Conservation (phyloP, 2,113 vertebrate genomes). For the Amblyornis subalaris region DNA sequence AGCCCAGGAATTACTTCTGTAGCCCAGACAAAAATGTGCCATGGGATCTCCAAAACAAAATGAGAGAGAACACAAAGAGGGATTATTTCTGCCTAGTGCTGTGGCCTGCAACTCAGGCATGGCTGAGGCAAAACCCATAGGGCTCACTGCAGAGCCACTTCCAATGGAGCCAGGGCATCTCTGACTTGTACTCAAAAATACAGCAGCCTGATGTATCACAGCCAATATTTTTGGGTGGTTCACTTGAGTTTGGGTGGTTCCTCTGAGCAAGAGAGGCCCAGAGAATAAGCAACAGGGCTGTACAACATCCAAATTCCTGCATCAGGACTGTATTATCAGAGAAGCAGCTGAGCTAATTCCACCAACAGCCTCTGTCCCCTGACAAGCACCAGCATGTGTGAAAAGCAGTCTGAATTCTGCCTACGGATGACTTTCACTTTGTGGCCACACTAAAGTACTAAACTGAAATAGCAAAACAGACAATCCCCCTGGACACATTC, state of each 20-base stretch:
- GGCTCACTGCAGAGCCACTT: neutral
- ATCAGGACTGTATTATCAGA: neutral
- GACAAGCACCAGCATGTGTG: fast-evolving
- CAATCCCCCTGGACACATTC: neutral
- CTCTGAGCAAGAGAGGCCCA: neutral
- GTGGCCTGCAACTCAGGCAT: neutral
- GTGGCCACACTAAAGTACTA: neutral
- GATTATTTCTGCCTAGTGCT: neutral
- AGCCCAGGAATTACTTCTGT: neutral
- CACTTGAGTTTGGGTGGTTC: neutral
- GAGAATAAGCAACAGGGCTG: neutral
- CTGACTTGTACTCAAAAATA: neutral
- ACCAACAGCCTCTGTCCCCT: neutral
- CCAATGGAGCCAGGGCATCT: neutral
- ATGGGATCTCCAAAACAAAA: neutral
- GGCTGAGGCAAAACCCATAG: fast-evolving
- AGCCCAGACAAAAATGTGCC: neutral
- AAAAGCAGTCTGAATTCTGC: neutral
- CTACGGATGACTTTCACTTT: fast-evolving
- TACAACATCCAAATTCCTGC: neutral
- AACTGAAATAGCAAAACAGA: neutral
- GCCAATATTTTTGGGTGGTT: neutral
- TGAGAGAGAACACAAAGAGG: neutral
- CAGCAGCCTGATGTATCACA: neutral
- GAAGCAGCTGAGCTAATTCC: neutral